phyloP scores from a whole-genome alignment of 2,888 invertebrate species.

The Orthosia incerta region DNA sequence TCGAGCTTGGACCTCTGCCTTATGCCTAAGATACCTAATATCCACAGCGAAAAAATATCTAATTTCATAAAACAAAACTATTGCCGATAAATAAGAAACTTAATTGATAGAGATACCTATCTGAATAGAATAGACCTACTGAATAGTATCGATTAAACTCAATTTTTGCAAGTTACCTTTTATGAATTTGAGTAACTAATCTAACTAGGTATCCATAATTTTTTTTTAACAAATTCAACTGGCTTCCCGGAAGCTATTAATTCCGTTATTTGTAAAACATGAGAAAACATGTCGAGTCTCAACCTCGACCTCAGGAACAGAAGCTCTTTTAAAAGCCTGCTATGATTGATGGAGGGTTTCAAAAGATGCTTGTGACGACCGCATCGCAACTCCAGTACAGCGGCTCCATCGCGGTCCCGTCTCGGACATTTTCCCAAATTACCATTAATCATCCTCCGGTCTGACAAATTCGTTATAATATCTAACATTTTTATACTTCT shows the following conservation, averaged over 20 bases:
- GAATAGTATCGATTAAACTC: too few species aligned
- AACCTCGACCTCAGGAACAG: slow-evolving; percentile 53
- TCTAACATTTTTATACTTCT: slow-evolving; percentile 41
- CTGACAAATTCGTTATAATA: slow-evolving; percentile 66
- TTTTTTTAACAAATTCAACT: too few species aligned
- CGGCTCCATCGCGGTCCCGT: slow-evolving; percentile 30
- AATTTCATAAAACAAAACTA: too few species aligned
- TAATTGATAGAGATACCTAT: too few species aligned
- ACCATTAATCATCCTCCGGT: slow-evolving; percentile 73
- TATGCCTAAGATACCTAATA: too few species aligned
- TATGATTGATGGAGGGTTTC: slow-evolving; percentile 74
- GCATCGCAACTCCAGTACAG: slow-evolving; percentile 13
- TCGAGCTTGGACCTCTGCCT: too few species aligned
- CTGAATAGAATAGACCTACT: too few species aligned
- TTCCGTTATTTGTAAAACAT: slow-evolving; percentile 65
- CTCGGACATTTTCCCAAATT: slow-evolving; percentile 63
- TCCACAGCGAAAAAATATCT: too few species aligned
- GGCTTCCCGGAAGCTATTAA: slow-evolving; percentile 8
- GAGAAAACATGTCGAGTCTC: slow-evolving; percentile 55
- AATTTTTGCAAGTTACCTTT: too few species aligned
- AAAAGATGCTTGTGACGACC: slow-evolving; percentile 62
- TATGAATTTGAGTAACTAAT: background rate
- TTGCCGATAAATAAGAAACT: background rate
- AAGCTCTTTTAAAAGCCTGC: slow-evolving; percentile 67
- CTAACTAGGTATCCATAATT: slow-evolving; percentile 9